A percentile compares a stretch with the other conserved stretches of the same genome.
phyloP scores from a whole-genome alignment of 1,140 invertebrate genomes.

The Dendrolimus punctatus region DNA sequence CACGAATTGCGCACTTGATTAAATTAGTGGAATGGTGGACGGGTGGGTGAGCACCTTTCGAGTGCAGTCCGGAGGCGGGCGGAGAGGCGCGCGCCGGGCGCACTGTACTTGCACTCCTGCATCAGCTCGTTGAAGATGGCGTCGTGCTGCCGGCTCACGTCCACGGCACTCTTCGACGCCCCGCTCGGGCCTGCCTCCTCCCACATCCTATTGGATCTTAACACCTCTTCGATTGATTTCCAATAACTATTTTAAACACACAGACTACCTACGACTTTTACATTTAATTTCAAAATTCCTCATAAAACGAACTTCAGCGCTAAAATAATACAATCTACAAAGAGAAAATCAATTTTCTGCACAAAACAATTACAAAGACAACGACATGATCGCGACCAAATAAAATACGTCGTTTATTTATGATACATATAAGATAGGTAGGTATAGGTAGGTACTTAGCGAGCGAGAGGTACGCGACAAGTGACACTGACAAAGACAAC shows the following conservation, averaged over 20 bases:
- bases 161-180: constrained; percentile 5
- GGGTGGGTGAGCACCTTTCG: constrained; percentile 65
- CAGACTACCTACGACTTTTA: neutral
- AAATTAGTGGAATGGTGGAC: too few relatives aligned
- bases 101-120: constrained; percentile 77
- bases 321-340: neutral
- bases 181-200: constrained; percentile 15
- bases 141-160: constrained; percentile 66
- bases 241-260: neutral
- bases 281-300: neutral
- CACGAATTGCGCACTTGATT: too few relatives aligned
- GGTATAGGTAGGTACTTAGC: too few relatives aligned
- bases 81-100: constrained; percentile 79
- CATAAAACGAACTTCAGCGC: neutral
- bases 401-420: too few relatives aligned
- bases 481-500: too few relatives aligned
- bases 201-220: constrained; percentile 1
- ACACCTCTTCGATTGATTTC: neutral
- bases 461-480: too few relatives aligned
- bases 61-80: constrained; percentile 76
- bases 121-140: constrained; percentile 78
- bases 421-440: too few relatives aligned
- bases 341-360: neutral
- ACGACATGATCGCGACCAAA: too few relatives aligned
- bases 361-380: neutral